Evolutionary conservation across 2,797 vertebrate genomes (phyloP), one percentile per base, ranked within the genome.

Genomic region (Lepilemur ruficaudatus): DNA sequence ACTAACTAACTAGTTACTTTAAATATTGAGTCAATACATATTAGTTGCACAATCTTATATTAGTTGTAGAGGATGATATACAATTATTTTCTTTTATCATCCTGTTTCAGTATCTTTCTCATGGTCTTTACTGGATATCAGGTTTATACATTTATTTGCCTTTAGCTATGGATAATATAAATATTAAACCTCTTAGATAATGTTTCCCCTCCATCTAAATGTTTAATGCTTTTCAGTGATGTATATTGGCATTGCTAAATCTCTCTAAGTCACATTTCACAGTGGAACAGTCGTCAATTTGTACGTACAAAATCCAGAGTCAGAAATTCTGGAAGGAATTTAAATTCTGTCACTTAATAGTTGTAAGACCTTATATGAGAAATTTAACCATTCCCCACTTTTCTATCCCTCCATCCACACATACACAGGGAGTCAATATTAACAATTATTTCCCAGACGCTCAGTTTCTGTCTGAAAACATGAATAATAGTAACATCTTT

Each of bases 301-400:
- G 18, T 81, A n/a, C 59, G 50, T 88, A 91, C 15, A 79, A 89
- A 95, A 82, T 67, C 80, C 90, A 97, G 93, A 92, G 78, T 85
- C 73, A 85, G 92, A 93, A 95, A 89, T 80, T 63, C 91, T 96
- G 92, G 93, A 94, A 91, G 82, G 82, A 93, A 70, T 90, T 97
- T 92, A 88, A 89, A 88, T 95, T 97, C 93, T 92, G n/a, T 81
- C 92, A 89, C 80, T 79, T 92, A 93, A 82, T 95, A 78, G n/a
- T 78, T 90, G 22, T 89, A 94, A 92, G 69, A 59, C 46, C 18
- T 75, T 46, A 25, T 46, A 30, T n/a, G 73, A 85, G 43, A 82
- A 79, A 55, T 46, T 69, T 82, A 91, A 70, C 32, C 1, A 38
- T 81, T 87, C 67, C 18, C 25, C n/a, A 28, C 25, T 32, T 8